Conservation (phyloP, 1,140 invertebrate genomes). For the Onthophagus taurus region DNA sequence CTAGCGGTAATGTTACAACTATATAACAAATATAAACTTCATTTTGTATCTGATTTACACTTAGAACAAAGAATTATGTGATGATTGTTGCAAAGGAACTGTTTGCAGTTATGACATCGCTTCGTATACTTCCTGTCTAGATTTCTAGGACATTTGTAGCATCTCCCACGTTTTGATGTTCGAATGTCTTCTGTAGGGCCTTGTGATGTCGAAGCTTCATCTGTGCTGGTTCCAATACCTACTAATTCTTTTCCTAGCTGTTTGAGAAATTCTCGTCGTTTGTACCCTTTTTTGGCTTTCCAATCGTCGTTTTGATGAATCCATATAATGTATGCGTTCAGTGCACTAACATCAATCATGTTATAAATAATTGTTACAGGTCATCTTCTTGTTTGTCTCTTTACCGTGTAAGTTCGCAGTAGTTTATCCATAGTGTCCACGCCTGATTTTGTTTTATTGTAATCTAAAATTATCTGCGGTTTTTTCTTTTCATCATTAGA, state of each 20-base stretch:
- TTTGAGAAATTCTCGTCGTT: background rate
- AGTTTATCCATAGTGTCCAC: conserved; percentile 12
- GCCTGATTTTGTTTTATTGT: conserved; percentile 9
- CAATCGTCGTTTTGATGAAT: conserved; percentile 7
- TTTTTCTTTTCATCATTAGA: conserved; percentile 9
- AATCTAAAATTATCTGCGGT: conserved; percentile 10
- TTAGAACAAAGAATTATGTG: too few species aligned
- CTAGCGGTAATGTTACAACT: too few species aligned
- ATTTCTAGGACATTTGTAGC: conserved; percentile 10
- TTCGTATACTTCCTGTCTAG: conserved; percentile 7
- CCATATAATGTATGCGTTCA: conserved; percentile 16
- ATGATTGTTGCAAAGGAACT: background rate
- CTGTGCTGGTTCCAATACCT: background rate
- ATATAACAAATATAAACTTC: too few species aligned
- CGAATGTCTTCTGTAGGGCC: background rate
- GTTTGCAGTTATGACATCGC: conserved; percentile 1
- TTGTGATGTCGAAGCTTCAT: conserved; percentile 6
- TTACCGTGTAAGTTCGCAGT: too few species aligned
- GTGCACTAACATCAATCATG: conserved; percentile 22
- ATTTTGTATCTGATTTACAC: too few species aligned
- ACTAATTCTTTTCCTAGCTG: conserved; percentile 10
- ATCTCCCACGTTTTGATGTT: conserved; percentile 11
- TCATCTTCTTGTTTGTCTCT: too few species aligned
- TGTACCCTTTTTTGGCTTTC: conserved; percentile 7
- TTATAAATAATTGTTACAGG: too few species aligned